These are phyloP conservation scores for Sigmodon hispidus DNA, from an alignment of 2,113 vertebrate genomes.

Conservation along the genomic window DNA sequence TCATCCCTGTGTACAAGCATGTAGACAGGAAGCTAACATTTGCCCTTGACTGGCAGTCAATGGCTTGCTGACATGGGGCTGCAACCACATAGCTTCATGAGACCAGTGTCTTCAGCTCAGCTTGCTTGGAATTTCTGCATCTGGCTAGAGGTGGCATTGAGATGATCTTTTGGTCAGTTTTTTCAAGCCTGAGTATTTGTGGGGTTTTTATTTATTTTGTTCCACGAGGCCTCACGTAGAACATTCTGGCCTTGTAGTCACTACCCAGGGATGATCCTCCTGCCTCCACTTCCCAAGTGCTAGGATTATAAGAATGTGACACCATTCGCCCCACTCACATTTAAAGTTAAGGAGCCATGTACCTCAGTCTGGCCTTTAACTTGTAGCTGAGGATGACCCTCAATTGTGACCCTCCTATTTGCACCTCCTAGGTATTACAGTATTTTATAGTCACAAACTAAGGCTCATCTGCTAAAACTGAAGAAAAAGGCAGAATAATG, in stretches of 20 bases:
- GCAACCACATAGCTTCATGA: too few relatives aligned
- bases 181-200: not conserved
- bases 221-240: not conserved
- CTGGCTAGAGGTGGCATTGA: not conserved
- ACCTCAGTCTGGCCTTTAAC: not conserved
- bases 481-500: not conserved
- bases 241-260: not conserved
- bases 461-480: not conserved
- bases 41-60: not conserved
- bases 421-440: not conserved
- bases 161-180: not conserved
- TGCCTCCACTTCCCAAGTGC: not conserved
- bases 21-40: not conserved
- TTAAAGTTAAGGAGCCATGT: not conserved
- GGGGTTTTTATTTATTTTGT: too few relatives aligned
- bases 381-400: not conserved
- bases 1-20: too few relatives aligned
- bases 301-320: not conserved
- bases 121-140: not conserved
- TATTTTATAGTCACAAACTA: not conserved
- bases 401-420: not conserved
- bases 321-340: too few relatives aligned
- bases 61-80: not conserved
- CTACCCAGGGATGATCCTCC: not conserved
- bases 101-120: not conserved